Evolutionary conservation across 2,888 invertebrate genomes (phyloP), one percentile per base, ranked within the genome.

Genomic region (Molorchus minor): DNA sequence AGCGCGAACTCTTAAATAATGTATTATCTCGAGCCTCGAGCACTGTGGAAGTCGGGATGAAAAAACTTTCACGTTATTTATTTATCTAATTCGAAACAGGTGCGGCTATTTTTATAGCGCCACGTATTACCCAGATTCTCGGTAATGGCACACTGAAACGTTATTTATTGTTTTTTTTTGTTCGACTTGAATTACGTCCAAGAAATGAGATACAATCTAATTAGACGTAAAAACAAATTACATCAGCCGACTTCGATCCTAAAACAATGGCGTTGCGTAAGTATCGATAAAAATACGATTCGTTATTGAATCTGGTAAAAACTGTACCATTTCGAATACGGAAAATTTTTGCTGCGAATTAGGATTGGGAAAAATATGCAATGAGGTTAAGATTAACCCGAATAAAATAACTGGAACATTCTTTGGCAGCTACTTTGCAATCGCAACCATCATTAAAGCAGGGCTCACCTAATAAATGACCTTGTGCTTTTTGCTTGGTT

Each of bases 61-160:
- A 45, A 51, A 53, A 53, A 53, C 58, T 53, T 58, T 53, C 53
- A 53, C 58, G 43, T 58, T 47, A 47, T 52, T 47, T 54, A 45
- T 58, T 46, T 19, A 29, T 10, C 53, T 58, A 46, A 53, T 53
- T 45, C 41, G 33, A 35, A 58, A 58, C 58, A 58, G 53, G 58
- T 58, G 58, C 46, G 46, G 53, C n/a, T 44, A 51, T 35, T 44
- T 44, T 44, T 29, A 38, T 2, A 15, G 13, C 10, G 19, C 25
- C 30, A 30, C 30, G 52, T 41, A 41, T 52, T 52, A 30, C 41
- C 52, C 49, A 49, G 41, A 29, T 52, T 16, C 41, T 40, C 30
- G 40, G 52, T 30, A 41, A 52, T 29, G 30, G 10, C 41, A 29
- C 15, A 19, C 12, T 30, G 8, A 15, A 25, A 3, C 1, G n/a